Evolutionary conservation across 2,113 vertebrate genomes (phyloP).

Genomic region (Cacatua alba): DNA sequence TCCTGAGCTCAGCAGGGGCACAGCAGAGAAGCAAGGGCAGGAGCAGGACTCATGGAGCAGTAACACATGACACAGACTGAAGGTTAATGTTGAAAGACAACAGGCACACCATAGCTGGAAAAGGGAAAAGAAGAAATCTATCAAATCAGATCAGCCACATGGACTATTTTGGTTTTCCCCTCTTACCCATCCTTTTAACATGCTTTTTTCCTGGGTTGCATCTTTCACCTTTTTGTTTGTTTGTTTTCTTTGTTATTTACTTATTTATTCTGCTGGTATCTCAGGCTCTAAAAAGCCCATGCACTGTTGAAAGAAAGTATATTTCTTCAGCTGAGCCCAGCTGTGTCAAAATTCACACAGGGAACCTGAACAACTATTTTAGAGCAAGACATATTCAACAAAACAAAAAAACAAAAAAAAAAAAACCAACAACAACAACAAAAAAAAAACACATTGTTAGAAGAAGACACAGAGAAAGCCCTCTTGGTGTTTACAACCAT

Average conservation of each 20-base stretch:
- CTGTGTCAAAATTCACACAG: neutral
- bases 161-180: neutral
- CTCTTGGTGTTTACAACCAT: neutral
- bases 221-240: neutral
- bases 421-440: too few relatives aligned
- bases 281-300: neutral
- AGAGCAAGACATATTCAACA: neutral
- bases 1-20: neutral
- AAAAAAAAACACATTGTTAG: neutral
- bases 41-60: neutral
- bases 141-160: neutral
- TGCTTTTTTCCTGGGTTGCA: neutral
- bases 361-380: neutral
- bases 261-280: neutral
- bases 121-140: neutral
- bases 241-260: neutral
- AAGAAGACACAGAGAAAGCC: neutral
- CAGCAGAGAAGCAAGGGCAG: neutral
- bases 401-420: neutral
- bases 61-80: neutral
- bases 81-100: neutral
- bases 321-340: neutral
- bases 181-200: neutral
- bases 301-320: neutral
- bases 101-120: neutral